Conservation (phyloP, 2,888 invertebrate species). For the Silvanus unidentatus region DNA sequence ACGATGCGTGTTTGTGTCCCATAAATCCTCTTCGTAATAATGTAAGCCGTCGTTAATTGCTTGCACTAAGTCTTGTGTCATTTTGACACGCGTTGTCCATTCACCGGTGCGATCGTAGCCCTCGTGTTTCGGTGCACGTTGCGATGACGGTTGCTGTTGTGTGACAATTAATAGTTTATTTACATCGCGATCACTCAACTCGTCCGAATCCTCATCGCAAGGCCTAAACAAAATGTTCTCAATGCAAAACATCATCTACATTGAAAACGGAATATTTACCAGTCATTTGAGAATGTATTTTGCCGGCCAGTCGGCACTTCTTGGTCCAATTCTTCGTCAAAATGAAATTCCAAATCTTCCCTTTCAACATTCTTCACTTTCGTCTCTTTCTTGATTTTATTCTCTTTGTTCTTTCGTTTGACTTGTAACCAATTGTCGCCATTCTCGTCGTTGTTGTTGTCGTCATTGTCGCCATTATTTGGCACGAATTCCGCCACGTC, state of each 20-base stretch:
- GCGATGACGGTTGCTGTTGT: conserved; percentile 50
- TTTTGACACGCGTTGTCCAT: conserved; percentile 84
- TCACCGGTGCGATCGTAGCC: conserved; percentile 89
- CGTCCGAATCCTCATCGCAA: conserved; percentile 74
- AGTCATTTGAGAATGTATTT: conserved; percentile 76
- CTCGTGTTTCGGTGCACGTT: conserved; percentile 71
- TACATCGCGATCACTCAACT: conserved; percentile 87
- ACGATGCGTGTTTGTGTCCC: conserved; percentile 48
- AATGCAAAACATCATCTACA: too few relatives aligned
- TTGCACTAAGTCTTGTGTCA: conserved; percentile 89
- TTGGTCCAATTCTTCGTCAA: conserved; percentile 88
- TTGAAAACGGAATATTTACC: conserved; percentile 44
- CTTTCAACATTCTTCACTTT: conserved; percentile 38
- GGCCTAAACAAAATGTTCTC: conserved; percentile 53
- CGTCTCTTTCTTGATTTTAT: conserved; percentile 31
- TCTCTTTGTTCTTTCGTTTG: conserved; percentile 40
- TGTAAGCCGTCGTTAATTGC: conserved; percentile 95
- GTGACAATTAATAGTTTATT: conserved; percentile 94
- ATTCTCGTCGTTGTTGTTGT: conserved; percentile 19
- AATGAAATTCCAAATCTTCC: conserved; percentile 92
- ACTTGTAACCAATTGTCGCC: conserved; percentile 58
- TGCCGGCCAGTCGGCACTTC: conserved; percentile 69
- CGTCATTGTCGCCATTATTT: conserved; percentile 22
- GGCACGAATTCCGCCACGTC: conserved; percentile 85
- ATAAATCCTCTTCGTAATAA: conserved; percentile 93